phyloP scores from a whole-genome alignment of 2,888 invertebrate species.

The Eilema caniola region DNA sequence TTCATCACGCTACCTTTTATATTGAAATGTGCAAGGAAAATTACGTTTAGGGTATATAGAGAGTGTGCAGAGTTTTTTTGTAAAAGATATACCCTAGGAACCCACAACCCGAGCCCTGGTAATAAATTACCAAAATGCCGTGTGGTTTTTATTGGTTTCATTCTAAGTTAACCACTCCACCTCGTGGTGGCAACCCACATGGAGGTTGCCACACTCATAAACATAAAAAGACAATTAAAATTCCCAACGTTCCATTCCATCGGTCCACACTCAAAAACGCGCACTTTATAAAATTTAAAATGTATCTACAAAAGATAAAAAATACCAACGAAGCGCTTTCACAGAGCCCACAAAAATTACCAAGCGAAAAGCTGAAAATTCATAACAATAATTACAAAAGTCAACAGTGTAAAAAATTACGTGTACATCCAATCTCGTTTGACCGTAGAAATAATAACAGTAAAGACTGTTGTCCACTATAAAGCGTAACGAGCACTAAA shows the following conservation, averaged over 20 bases:
- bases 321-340: conserved; percentile 2
- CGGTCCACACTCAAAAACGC: background rate
- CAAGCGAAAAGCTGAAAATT: conserved; percentile 21
- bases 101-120: too few species aligned
- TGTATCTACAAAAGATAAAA: background rate
- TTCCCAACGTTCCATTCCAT: background rate
- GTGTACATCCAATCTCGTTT: conserved; percentile 51
- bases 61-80: background rate
- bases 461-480: conserved; percentile 65
- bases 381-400: conserved; percentile 42
- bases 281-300: conserved; percentile 3
- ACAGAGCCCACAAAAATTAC: conserved; percentile 7
- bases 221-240: background rate
- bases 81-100: too few species aligned
- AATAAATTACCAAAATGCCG: too few species aligned
- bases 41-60: background rate
- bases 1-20: background rate
- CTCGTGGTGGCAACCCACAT: too few species aligned
- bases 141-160: too few species aligned
- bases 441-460: conserved; percentile 62
- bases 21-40: background rate
- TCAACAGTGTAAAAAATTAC: conserved; percentile 40
- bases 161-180: too few species aligned
- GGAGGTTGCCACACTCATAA: background rate
- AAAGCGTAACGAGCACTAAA: conserved; percentile 69